These are phyloP conservation scores for Oxygymnocypris stewartii DNA, from an alignment of 2,113 vertebrate genomes.

Conservation along the genomic window DNA sequence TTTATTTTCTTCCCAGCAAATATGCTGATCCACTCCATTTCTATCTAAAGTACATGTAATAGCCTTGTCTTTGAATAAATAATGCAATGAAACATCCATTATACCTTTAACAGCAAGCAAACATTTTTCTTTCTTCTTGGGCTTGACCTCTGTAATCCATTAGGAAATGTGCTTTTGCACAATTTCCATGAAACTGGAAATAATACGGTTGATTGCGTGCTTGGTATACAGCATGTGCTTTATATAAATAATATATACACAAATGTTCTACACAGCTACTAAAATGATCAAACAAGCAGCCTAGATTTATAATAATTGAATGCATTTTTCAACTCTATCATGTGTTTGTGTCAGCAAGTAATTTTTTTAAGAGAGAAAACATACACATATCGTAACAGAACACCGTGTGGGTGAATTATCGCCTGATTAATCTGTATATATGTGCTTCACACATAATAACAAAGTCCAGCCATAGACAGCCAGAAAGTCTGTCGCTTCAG, in stretches of 20 bases:
- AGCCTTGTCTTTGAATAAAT: constrained; percentile 44
- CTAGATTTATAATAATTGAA: not conserved
- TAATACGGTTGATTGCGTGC: not conserved
- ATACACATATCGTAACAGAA: not conserved
- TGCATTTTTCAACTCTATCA: not conserved
- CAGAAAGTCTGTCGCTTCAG: not conserved
- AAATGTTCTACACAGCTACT: not conserved
- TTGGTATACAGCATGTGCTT: not conserved
- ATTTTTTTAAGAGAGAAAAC: not conserved
- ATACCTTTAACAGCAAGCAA: constrained; percentile 6
- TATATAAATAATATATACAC: not conserved
- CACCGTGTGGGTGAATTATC: not conserved
- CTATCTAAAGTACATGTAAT: constrained; percentile 38
- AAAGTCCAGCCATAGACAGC: not conserved
- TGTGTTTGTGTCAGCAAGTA: not conserved
- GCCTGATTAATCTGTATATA: not conserved
- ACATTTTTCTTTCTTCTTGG: not conserved
- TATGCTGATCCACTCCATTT: constrained; percentile 61
- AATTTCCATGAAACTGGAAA: constrained; percentile 21
- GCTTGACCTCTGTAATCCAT: not conserved
- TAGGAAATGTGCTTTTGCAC: not conserved
- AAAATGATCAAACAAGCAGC: not conserved
- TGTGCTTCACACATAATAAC: not conserved
- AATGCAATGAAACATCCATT: constrained; percentile 33
- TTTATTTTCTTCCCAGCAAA: constrained; percentile 58